A percentile compares a stretch with the other conserved stretches of the same genome.
phyloP scores from a whole-genome alignment of 2,797 vertebrate genomes.

The Halcyon smyrnensis region DNA sequence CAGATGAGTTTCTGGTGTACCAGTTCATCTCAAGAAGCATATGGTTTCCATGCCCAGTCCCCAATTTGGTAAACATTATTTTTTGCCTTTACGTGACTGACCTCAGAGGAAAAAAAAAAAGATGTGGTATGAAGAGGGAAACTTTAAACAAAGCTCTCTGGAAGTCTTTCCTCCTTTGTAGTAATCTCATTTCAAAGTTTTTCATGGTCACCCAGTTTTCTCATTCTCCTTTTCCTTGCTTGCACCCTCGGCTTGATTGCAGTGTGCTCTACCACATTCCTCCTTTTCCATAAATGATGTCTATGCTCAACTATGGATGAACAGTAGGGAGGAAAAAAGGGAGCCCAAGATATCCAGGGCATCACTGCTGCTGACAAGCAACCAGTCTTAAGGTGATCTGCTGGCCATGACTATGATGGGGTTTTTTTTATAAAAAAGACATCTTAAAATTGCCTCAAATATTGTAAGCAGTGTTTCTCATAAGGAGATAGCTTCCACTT shows the following conservation, averaged over 20 bases:
- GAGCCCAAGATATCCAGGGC: not conserved
- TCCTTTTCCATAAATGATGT: not conserved
- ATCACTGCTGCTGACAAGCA: not conserved
- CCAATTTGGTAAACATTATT: not conserved
- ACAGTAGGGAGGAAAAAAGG: not conserved
- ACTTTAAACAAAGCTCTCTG: not conserved
- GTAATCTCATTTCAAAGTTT: not conserved
- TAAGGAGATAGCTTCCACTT: not conserved
- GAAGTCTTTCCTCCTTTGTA: not conserved
- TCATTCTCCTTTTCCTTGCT: not conserved
- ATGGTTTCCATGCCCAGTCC: not conserved
- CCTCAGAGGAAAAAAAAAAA: not conserved
- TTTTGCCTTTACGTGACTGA: not conserved
- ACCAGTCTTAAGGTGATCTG: not conserved
- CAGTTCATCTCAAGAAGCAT: not conserved
- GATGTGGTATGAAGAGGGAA: not conserved
- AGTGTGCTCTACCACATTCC: not conserved
- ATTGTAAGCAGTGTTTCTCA: not conserved
- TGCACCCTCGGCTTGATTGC: too few relatives aligned
- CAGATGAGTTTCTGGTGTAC: not conserved
- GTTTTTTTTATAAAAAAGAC: not conserved
- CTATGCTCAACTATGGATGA: not conserved
- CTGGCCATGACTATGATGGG: not conserved
- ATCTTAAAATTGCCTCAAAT: not conserved
- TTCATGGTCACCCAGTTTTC: not conserved